Base-by-base conservation (phyloP, 1,140 invertebrate species). In the Melanaphis sacchari region DNA sequence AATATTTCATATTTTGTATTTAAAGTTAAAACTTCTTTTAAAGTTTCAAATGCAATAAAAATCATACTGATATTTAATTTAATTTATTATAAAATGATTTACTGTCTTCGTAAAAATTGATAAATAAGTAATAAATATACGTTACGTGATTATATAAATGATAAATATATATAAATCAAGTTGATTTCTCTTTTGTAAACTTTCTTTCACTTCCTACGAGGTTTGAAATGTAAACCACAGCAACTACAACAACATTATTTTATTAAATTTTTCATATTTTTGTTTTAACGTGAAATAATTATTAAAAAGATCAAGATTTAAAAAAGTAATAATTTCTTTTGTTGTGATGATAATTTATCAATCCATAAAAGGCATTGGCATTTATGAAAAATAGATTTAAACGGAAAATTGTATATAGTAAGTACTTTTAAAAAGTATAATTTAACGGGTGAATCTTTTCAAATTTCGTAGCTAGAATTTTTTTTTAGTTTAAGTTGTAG, bases 301-400 rank as follows among this genome's bases (percentile, higher is more conserved):
- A 41, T 40, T 31, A 84, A 21, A 43, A 46, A 87, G 31, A 43
- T 49, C 5, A 46, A 87, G 31, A 31, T 21, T 87, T 31, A 87
- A 87, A 36, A n/a, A 85, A 85, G 15, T n/a, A 85, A 85, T 85
- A 9, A n/a, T 15, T 43, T 6, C 40, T 0, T 3, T 43, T 24
- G 9, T 9, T 85, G 26, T 43, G 24, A 9, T 41, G 24, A 9
- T 46, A 36, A n/a, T 46, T 87, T 0, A 87, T 87, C 22, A 49
- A 7, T 31, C 36, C 21, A 31, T 18, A 87, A 87, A 46, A 87
- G 43, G 31, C 43, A 31, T 49, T 87, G 43, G 6, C 43, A 49
- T 46, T 87, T 87, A 46, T n/a, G n/a, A 41, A 87, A 8, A 46
- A 87, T 87, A 87, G 31, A 49, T 49, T 87, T n/a, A 87, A 46